These are phyloP conservation scores for Porites lutea DNA, from an alignment of 64 coral and sea anemone genomes.

Conservation along the genomic window DNA sequence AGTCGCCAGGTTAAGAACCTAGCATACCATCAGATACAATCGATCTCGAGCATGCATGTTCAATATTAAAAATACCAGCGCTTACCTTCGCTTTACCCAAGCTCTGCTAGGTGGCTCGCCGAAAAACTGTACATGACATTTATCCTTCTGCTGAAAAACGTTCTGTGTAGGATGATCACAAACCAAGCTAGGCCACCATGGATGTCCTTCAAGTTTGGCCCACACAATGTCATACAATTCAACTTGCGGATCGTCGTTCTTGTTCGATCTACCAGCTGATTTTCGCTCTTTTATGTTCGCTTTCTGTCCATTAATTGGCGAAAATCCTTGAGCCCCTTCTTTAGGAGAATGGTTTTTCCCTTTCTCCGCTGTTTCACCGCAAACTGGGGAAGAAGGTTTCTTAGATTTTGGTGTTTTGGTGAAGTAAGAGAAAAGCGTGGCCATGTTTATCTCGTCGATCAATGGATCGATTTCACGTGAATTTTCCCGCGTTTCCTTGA, in stretches of 20 bases:
- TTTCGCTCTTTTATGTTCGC: background rate
- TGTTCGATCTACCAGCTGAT: background rate
- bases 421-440: slow-evolving; percentile 82
- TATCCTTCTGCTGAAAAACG: background rate
- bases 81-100: slow-evolving; percentile 85
- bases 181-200: slow-evolving; percentile 87
- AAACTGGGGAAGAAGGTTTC: slow-evolving; percentile 24
- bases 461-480: background rate
- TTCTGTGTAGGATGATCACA: slow-evolving; percentile 80
- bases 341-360: slow-evolving; percentile 57
- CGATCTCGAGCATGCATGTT: too few species aligned
- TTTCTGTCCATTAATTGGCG: slow-evolving; percentile 57
- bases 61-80: background rate
- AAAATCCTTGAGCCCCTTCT: slow-evolving; percentile 34
- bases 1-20: too few species aligned
- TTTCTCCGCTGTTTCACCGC: slow-evolving; percentile 60
- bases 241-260: slow-evolving; percentile 21
- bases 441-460: slow-evolving; percentile 58
- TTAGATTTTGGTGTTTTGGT: slow-evolving; percentile 74
- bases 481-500: slow-evolving; percentile 75
- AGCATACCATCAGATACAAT: too few species aligned
- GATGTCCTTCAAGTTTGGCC: slow-evolving; percentile 94
- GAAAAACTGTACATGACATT: slow-evolving; percentile 93
- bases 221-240: slow-evolving; percentile 78
- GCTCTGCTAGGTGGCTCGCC: slow-evolving; percentile 89